Evolutionary conservation across 2,113 vertebrate species (phyloP).

Genomic region (Rhegmatorhina hoffmannsi): DNA sequence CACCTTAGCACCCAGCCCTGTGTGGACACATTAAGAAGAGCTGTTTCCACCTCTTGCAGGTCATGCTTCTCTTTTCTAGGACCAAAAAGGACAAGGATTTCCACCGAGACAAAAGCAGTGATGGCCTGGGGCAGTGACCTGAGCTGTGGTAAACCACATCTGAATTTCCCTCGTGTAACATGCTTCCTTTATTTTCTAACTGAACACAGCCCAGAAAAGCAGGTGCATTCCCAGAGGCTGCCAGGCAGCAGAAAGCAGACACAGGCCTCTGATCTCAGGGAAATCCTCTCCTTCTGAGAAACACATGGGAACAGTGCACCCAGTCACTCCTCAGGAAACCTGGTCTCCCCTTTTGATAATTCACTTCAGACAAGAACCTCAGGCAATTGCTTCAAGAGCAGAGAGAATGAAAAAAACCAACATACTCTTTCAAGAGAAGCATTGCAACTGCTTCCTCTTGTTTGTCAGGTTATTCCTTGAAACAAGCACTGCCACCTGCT

Average conservation of each 20-base stretch:
- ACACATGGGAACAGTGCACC: not conserved
- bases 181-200: not conserved
- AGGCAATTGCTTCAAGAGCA: not conserved
- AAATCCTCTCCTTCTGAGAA: not conserved
- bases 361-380: not conserved
- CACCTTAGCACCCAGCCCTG: not conserved
- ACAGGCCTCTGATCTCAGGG: not conserved
- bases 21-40: rapidly evolving
- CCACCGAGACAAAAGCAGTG: not conserved
- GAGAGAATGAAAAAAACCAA: not conserved
- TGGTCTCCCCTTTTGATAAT: not conserved
- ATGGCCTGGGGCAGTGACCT: not conserved
- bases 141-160: not conserved
- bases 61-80: not conserved
- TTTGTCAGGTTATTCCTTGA: not conserved
- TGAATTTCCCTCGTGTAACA: not conserved
- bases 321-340: not conserved
- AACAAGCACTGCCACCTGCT: not conserved
- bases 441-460: not conserved
- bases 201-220: not conserved
- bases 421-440: not conserved
- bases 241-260: not conserved
- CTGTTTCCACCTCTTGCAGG: not conserved
- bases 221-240: not conserved
- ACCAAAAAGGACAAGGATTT: not conserved